Base-by-base conservation (phyloP, 2,888 invertebrate genomes). In the Tetragonula carbonaria region DNA sequence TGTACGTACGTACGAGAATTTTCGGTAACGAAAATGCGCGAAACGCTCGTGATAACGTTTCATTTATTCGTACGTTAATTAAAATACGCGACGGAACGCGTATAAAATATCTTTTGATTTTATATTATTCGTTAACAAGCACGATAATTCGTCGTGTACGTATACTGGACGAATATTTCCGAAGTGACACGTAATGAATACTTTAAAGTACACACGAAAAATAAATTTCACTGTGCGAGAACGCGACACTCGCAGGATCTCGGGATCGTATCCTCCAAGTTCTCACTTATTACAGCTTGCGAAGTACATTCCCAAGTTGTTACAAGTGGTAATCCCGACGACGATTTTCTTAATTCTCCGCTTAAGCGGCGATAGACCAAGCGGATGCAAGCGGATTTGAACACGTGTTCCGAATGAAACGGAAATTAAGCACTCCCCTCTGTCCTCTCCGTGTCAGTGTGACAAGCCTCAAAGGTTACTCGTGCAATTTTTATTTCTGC, bases 291-390 rank as follows among this genome's bases (percentile, higher is more conserved):
- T 78, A 53, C 38, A 59, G 18, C 51, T 53, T 79, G 72, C 23
- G 66, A 72, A 80, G 66, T 72, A 57, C 51, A 53, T 71, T 80
- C 28, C 38, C 57, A 66, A 38, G 28, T 45, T 65, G 33, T 21
- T 51, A 6, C 71, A n/a, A 33, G 3, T 13, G 65, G 28, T 72
- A 71, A 78, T 79, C 66, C n/a, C 16, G 79, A 2, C 67, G 72
- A 55, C 80, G 53, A 67, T 62, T 80, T 73, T 73, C 67, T 50
- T 80, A 81, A 79, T 62, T 80, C 63, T n/a, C 63, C 59, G 50
- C 59, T 68, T 68, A 68, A 80, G 62, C 55, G 28, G 45, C 38
- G 28, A 28, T 4, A 33, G 38, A 13, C 13, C 18, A 5, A 38
- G 45, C 13, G 45, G 45, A 45, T 50, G 45, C n/a, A 53, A 55